phyloP scores from a whole-genome alignment of 2,888 invertebrate genomes.

The Agapostemon virescens region DNA sequence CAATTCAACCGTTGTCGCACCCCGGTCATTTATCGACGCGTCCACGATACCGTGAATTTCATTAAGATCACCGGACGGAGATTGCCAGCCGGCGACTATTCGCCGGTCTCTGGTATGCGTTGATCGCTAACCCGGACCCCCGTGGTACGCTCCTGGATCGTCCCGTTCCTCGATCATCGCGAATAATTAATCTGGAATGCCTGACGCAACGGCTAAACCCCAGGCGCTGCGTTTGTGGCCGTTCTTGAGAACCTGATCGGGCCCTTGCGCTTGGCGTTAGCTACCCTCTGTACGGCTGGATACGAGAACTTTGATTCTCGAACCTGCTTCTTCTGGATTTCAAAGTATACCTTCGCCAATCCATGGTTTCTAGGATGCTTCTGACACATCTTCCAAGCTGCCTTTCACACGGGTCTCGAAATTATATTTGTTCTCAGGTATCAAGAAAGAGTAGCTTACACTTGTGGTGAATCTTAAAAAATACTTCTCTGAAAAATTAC shows the following conservation, averaged over 20 bases:
- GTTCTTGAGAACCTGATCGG: not conserved
- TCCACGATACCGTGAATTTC: constrained; percentile 77
- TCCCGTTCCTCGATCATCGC: constrained; percentile 16
- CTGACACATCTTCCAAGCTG: not conserved
- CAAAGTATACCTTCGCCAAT: not conserved
- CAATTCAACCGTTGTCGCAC: constrained; percentile 74
- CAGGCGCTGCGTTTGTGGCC: not conserved
- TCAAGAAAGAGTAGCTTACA: not conserved
- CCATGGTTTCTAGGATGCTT: not conserved
- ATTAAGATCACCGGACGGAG: constrained; percentile 71
- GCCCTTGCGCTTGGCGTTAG: not conserved
- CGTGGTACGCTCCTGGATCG: constrained; percentile 21
- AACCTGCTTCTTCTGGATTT: not conserved
- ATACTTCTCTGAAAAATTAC: no score
- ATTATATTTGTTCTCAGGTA: not conserved
- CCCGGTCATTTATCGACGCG: constrained; percentile 78
- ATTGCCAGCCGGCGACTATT: constrained; percentile 63
- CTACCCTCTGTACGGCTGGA: not conserved
- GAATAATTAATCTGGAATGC: constrained; percentile 33
- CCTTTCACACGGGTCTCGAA: not conserved
- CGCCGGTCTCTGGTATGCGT: constrained; percentile 38
- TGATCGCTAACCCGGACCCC: constrained; percentile 16
- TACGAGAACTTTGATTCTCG: not conserved
- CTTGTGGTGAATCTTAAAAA: no score
- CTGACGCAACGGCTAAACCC: not conserved